These are phyloP conservation scores for Dasyornis broadbenti DNA, from an alignment of 2,113 vertebrate species.

Conservation along the genomic window DNA sequence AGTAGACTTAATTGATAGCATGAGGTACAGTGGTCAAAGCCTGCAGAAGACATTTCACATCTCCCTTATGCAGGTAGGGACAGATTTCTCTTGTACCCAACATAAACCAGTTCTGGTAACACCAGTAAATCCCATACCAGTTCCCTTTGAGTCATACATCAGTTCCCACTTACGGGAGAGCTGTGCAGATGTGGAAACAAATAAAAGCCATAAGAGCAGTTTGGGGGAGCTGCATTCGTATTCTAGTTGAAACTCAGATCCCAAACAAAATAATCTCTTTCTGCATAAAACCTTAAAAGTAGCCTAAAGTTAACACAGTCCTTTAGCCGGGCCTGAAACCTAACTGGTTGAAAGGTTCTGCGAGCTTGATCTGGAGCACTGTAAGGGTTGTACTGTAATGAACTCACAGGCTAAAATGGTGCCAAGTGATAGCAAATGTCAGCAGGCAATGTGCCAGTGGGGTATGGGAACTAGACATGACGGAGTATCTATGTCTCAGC, in stretches of 20 bases:
- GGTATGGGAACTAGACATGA: not conserved
- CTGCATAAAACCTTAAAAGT: not conserved
- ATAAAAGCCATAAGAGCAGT: not conserved
- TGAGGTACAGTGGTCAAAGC: not conserved
- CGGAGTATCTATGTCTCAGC: not conserved
- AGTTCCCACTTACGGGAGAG: not conserved
- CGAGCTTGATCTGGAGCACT: not conserved
- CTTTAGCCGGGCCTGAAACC: not conserved
- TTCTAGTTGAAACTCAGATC: not conserved
- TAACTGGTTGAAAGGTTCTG: not conserved
- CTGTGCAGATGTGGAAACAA: not conserved
- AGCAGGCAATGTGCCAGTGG: not conserved
- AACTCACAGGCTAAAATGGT: not conserved
- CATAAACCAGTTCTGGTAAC: not conserved
- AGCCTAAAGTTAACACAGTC: not conserved
- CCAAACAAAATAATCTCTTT: not conserved
- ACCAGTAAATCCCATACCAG: not conserved
- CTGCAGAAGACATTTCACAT: not conserved
- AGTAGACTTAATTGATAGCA: not conserved
- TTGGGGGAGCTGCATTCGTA: not conserved
- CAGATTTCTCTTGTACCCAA: not conserved
- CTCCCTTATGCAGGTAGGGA: not conserved
- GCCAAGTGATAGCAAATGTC: not conserved
- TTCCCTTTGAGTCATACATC: not conserved
- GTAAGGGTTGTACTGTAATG: not conserved